phyloP scores from a whole-genome alignment of 2,113 vertebrate species.

The Thomomys bottae region DNA sequence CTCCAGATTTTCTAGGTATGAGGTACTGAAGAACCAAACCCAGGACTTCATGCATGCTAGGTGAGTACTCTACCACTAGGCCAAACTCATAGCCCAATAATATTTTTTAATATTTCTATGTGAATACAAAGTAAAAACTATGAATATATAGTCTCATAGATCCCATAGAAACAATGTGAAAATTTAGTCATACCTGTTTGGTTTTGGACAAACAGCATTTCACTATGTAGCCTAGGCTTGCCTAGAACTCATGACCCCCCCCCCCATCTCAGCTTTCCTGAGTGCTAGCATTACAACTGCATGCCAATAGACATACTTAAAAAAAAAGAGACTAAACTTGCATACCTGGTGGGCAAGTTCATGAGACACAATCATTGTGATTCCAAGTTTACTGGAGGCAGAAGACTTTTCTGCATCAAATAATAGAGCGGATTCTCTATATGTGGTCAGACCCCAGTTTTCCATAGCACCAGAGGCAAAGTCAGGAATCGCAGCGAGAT shows the following conservation, averaged over 20 bases:
- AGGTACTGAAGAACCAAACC: too few species aligned
- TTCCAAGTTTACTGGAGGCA: constrained; percentile 84
- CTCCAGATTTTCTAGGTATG: too few species aligned
- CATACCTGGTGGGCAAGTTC: constrained; percentile 89
- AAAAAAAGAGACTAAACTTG: neutral
- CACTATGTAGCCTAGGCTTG: too few species aligned
- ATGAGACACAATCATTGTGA: constrained; percentile 87
- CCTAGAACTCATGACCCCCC: neutral
- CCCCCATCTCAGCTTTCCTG: neutral
- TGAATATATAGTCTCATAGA: neutral
- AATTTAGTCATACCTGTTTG: neutral
- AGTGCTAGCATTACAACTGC: too few species aligned
- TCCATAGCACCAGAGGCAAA: constrained; percentile 91
- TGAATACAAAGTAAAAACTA: neutral
- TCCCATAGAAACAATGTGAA: neutral
- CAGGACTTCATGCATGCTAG: too few species aligned
- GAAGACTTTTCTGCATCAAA: constrained; percentile 86
- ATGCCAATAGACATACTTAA: neutral
- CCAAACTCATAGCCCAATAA: too few species aligned
- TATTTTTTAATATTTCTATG: neutral
- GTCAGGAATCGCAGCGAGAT: constrained; percentile 89
- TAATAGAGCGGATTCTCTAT: constrained; percentile 85
- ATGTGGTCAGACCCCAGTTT: constrained; percentile 90
- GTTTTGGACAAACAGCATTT: too few species aligned
- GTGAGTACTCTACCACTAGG: too few species aligned